Evolutionary conservation across 1,140 invertebrate genomes (phyloP), one percentile per base, ranked within the genome.

Genomic region (Drosophila parabipectinata): DNA sequence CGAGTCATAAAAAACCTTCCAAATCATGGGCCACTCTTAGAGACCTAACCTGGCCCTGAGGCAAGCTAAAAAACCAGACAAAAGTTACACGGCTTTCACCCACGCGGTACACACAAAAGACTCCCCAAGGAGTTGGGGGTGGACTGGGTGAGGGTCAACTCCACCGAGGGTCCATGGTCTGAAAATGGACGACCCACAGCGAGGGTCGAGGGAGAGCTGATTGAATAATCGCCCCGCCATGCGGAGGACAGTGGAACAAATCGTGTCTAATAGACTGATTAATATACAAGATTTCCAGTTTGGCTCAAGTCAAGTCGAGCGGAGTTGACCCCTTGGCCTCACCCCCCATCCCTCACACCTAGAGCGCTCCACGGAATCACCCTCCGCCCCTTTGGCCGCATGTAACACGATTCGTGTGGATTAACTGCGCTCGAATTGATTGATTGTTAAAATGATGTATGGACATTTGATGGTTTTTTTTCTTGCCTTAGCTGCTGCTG

Each of bases 371-470:
- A 9, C 21, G 8, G 4, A 1, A 26, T 26, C 37, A 10, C 32
- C 8, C 9, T 34, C 47, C 26, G 14, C 7, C 47, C 47, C 18
- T 47, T 28, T 58, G 62, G 74, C 54, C 71, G 56, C 80, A 84
- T 85, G 83, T 88, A 88, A 87, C 83, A 87, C 68, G 82, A 82
- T 87, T 88, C 83, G 62, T 69, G 71, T 79, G 83, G 82, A 87
- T 87, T 87, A 87, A 87, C 73, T 83, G 72, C 78, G 83, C 83
- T 88, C 77, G 83, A 83, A 72, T 87, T 87, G 82, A 87, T 87
- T 87, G 82, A 87, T 87, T 87, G 82, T 73, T 87, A 68, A 88
- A 87, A 87, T 87, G 82, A 87, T 87, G 83, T 88, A 87, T 87
- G 50, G 79, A 76, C 82, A 82, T 88, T 88, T 72, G 63, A 88